Evolutionary conservation across 2,888 invertebrate genomes (phyloP).

Genomic region (Ariolimax columbianus): DNA sequence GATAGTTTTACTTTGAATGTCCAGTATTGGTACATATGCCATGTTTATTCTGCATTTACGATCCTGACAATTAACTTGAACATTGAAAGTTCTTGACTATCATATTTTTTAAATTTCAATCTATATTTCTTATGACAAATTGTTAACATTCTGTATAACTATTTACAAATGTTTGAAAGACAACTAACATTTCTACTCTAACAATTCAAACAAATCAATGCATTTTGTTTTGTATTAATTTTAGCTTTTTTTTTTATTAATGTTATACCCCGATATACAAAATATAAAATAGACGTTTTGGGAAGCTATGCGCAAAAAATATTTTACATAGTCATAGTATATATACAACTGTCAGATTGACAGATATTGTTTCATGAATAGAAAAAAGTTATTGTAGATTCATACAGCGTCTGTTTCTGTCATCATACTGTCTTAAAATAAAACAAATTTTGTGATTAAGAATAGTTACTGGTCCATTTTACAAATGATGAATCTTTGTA

Average conservation of each 20-base stretch:
- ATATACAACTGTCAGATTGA: neutral
- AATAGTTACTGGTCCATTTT: neutral
- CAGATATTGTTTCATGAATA: neutral
- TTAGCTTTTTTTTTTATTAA: too few species aligned
- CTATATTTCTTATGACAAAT: neutral
- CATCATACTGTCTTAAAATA: neutral
- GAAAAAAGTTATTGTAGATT: neutral
- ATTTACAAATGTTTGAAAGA: neutral
- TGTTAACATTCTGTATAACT: neutral
- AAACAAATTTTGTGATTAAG: neutral
- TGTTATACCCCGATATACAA: neutral
- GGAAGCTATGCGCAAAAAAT: neutral
- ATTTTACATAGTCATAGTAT: neutral
- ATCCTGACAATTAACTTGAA: neutral
- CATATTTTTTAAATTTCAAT: neutral
- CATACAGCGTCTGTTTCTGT: neutral
- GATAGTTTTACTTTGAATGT: too few species aligned
- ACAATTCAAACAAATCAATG: neutral
- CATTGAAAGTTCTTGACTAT: neutral
- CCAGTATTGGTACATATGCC: neutral
- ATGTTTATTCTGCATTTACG: neutral
- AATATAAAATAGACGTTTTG: neutral
- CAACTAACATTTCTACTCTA: neutral
- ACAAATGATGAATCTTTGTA: neutral
- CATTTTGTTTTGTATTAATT: neutral